These are phyloP conservation scores for Blastomussa wellsi DNA, from an alignment of 92 coral and sea anemone species.

Conservation along the genomic window DNA sequence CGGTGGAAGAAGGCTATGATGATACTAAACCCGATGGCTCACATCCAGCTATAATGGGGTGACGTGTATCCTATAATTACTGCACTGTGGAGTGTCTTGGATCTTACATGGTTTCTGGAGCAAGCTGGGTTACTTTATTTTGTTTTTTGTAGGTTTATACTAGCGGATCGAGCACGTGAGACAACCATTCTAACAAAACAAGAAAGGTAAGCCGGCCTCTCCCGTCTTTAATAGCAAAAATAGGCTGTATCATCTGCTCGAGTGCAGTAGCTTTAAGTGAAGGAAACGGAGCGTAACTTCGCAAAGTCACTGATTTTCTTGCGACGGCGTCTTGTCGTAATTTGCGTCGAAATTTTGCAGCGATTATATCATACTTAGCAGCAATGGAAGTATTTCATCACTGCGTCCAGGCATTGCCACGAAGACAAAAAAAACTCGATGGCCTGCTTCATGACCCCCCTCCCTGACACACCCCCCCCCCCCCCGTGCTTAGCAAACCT, in stretches of 20 bases:
- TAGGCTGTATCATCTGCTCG: background rate
- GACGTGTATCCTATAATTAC: background rate
- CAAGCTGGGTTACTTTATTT: background rate
- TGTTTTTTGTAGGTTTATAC: constrained; percentile 54
- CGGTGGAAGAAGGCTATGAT: constrained; percentile 69
- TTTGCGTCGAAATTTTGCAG: too few species aligned
- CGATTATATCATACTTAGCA: too few species aligned
- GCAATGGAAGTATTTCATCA: too few species aligned
- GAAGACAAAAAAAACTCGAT: too few species aligned
- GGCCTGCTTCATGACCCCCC: too few species aligned
- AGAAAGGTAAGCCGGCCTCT: constrained; percentile 42
- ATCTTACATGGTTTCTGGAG: background rate
- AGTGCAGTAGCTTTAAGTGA: too few species aligned
- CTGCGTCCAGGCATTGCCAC: too few species aligned
- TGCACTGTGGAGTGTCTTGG: background rate
- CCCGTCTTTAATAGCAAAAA: background rate
- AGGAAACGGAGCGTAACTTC: too few species aligned
- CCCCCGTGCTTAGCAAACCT: too few species aligned
- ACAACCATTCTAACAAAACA: constrained; percentile 42
- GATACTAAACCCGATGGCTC: constrained; percentile 86
- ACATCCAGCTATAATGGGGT: constrained; percentile 86
- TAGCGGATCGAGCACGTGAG: constrained; percentile 70
- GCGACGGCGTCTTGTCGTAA: too few species aligned
- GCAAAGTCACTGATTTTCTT: too few species aligned
- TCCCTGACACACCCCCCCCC: too few species aligned